Evolutionary conservation across 2,888 invertebrate species (phyloP).

Genomic region (Plebejus melissa): DNA sequence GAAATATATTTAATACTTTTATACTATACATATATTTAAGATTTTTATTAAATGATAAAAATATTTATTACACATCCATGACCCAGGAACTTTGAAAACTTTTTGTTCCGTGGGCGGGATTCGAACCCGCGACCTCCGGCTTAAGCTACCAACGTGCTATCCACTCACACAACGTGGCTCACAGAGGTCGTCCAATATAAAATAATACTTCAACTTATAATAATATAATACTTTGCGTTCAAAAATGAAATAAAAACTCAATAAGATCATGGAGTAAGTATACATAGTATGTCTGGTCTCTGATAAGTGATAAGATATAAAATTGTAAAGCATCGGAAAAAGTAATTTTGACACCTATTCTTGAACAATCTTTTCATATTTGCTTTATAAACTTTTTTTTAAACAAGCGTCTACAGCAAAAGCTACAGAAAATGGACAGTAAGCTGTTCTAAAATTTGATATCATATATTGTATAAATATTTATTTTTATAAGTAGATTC

Average conservation of each 20-base stretch:
- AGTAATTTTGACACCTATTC: background rate
- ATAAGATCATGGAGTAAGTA: no score
- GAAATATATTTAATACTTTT: no score
- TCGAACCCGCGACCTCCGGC: no score
- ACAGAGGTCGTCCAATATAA: slow-evolving; percentile 9
- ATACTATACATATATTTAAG: no score
- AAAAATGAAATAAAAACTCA: background rate
- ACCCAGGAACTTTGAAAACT: no score
- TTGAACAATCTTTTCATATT: background rate
- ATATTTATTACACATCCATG: no score
- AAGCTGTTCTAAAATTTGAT: background rate
- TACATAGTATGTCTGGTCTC: no score
- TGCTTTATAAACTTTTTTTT: background rate
- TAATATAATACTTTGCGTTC: slow-evolving; percentile 2
- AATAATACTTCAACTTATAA: slow-evolving; percentile 8
- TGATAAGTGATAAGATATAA: background rate
- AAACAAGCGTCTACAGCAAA: background rate
- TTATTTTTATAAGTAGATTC: background rate
- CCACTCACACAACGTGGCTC: no score
- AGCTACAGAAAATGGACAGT: slow-evolving; percentile 3
- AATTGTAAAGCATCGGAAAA: background rate
- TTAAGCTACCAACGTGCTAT: no score
- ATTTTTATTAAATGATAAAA: no score
- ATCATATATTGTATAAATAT: background rate
- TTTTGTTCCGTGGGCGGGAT: no score